Conservation (phyloP, 2,888 invertebrate genomes). For the Acrocyrtus sp. region DNA sequence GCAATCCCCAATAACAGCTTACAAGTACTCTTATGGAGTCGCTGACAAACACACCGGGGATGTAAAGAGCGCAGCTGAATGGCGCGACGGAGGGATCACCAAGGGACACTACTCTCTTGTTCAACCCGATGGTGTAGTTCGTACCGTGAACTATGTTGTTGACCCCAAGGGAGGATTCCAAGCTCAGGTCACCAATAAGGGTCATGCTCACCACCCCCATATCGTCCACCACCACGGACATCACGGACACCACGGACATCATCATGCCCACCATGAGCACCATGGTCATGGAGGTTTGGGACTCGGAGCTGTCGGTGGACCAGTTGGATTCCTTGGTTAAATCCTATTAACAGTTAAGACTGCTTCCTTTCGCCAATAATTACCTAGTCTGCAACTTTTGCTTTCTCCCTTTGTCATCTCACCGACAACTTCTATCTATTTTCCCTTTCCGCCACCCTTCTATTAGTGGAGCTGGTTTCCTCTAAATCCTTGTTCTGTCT, state of each 20-base stretch:
- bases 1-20: not conserved
- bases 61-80: constrained; percentile 23
- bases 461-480: not conserved
- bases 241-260: not conserved
- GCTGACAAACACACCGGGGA: constrained; percentile 34
- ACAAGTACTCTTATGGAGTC: constrained; percentile 42
- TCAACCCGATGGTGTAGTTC: constrained; percentile 45
- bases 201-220: constrained; percentile 28
- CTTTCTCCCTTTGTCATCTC: too few species aligned
- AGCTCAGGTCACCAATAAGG: constrained; percentile 42
- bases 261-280: constrained; percentile 2
- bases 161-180: constrained; percentile 35
- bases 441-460: not conserved
- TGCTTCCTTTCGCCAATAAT: too few species aligned
- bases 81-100: constrained; percentile 48
- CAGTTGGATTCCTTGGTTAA: constrained; percentile 35
- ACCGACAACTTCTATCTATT: too few species aligned
- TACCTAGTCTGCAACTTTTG: too few species aligned
- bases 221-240: not conserved
- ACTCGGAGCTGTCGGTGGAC: too few species aligned
- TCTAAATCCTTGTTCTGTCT: not conserved
- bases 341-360: too few species aligned
- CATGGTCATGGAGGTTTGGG: constrained; percentile 1
- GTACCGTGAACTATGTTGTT: constrained; percentile 32
- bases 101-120: constrained; percentile 47